These are phyloP conservation scores for Arbacia lixula DNA, from an alignment of 53 echinoderm and acorn worm genomes.

Conservation along the genomic window DNA sequence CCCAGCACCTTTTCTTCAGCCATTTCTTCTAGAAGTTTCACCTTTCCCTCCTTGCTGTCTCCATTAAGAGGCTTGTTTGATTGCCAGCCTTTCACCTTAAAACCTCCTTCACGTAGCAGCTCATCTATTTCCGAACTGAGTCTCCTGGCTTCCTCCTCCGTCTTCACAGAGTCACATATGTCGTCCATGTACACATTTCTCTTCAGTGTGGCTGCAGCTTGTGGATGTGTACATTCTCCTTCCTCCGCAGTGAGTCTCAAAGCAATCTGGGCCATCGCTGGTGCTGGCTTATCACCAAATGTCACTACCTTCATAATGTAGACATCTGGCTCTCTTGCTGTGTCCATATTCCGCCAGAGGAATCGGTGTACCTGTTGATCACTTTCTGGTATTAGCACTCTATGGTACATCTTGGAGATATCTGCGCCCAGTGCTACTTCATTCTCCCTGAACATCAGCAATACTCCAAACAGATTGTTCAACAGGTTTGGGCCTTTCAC, in stretches of 20 bases:
- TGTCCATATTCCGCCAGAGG: constrained; percentile 40
- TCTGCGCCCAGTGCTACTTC: constrained; percentile 36
- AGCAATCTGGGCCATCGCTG: constrained; percentile 48
- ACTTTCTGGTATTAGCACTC: constrained; percentile 42
- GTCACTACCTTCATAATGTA: constrained; percentile 56
- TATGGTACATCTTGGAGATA: constrained; percentile 61
- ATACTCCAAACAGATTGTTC: constrained; percentile 51
- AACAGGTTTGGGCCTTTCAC: constrained; percentile 57
- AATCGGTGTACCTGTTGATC: constrained; percentile 64
- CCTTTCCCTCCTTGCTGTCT: neutral
- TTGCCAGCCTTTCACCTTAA: constrained; percentile 49
- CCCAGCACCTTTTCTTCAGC: constrained; percentile 54
- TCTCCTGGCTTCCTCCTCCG: constrained; percentile 9
- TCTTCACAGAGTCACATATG: constrained; percentile 32
- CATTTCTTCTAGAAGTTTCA: constrained; percentile 22
- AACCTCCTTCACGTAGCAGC: constrained; percentile 41
- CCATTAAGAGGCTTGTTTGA: constrained; percentile 6
- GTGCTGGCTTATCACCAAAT: constrained; percentile 58
- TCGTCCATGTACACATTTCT: constrained; percentile 57
- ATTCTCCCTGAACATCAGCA: constrained; percentile 45
- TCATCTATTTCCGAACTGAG: constrained; percentile 28
- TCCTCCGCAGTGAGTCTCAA: constrained; percentile 42
- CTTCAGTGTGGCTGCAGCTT: constrained; percentile 17
- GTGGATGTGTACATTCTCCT: constrained; percentile 7
- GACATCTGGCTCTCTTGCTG: constrained; percentile 23